Evolutionary conservation across 1,140 invertebrate species (phyloP).

Genomic region (Caerostris extrusa): DNA sequence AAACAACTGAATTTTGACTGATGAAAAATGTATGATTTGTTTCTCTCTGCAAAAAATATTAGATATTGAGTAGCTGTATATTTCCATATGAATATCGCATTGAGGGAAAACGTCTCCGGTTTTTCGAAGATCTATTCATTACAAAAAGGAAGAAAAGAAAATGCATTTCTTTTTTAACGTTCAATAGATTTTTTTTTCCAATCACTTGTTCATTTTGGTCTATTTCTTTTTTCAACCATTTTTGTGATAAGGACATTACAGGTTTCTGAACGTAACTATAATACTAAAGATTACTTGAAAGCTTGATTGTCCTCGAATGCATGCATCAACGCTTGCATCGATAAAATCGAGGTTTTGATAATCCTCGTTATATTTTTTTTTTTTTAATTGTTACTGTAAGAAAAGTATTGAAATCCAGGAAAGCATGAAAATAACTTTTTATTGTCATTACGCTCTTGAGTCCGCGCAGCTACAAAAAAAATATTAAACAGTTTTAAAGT

Average conservation of each 20-base stretch:
- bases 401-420: conserved; percentile 44
- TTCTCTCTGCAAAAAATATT: neutral
- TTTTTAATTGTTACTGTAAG: conserved; percentile 8
- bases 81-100: conserved; percentile 41
- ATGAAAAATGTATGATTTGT: neutral
- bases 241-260: conserved; percentile 52
- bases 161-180: conserved; percentile 54
- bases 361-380: no score
- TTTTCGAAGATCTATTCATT: conserved; percentile 52
- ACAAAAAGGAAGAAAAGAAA: conserved; percentile 21
- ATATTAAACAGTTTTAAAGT: conserved; percentile 63
- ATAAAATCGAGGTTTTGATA: conserved; percentile 37
- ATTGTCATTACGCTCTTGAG: neutral
- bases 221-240: neutral
- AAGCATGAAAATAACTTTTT: conserved; percentile 56
- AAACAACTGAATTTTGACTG: no score
- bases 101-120: neutral
- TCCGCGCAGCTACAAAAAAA: conserved; percentile 4
- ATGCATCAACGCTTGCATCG: conserved; percentile 61
- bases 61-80: neutral
- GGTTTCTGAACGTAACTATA: conserved; percentile 52
- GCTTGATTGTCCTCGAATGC: conserved; percentile 56
- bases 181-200: conserved; percentile 67
- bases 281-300: conserved; percentile 67
- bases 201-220: conserved; percentile 47